Evolutionary conservation across 2,797 vertebrate genomes (phyloP), one percentile per base, ranked within the genome.

Genomic region (Enoplosus armatus): DNA sequence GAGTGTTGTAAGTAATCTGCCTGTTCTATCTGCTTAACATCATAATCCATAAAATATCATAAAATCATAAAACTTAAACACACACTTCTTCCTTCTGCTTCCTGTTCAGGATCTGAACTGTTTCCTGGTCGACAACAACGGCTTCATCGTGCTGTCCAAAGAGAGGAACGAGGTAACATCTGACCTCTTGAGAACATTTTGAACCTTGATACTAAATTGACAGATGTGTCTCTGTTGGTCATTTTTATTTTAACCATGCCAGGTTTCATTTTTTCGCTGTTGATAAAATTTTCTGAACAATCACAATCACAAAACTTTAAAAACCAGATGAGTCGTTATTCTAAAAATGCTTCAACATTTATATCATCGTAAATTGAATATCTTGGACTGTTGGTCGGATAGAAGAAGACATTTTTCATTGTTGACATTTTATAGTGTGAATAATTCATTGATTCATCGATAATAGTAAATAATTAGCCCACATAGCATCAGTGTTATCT

Each of bases 91-190:
- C 48, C 8, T 56, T 22, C 54, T 64, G 2, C 45, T 70, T 82
- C 59, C 48, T 63, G 33, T 64, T 83, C 94, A 99, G 98, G 95
- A 96, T 43, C 92, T 99, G 65, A 97, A 94, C 88, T 99, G 98
- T 86, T 99, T 96, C 77, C 89, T 99, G 72, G 88, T 99, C 0
- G 98, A 99, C 93, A 97, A 96, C 86, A 98, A 99, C 0, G 98
- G 97, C 60, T 99, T 99, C 92, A 92, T 96, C 51, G 45, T 98
- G 14, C 70, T 98, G 86, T 98, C 98, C 33, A 96, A 97, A 92
- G 93, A 96, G 29, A 89, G 92, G 62, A 94, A 91, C 15, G 96
- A 99, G 94, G 98, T 99, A 61, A 89, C 93, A 62, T 2, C 37
- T 3, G 4, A 26, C 4, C 48, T 39, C 18, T 35, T 35, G 33